These are phyloP conservation scores for Aspidapion aeneum DNA, from an alignment of 2,888 invertebrate genomes.

Conservation along the genomic window DNA sequence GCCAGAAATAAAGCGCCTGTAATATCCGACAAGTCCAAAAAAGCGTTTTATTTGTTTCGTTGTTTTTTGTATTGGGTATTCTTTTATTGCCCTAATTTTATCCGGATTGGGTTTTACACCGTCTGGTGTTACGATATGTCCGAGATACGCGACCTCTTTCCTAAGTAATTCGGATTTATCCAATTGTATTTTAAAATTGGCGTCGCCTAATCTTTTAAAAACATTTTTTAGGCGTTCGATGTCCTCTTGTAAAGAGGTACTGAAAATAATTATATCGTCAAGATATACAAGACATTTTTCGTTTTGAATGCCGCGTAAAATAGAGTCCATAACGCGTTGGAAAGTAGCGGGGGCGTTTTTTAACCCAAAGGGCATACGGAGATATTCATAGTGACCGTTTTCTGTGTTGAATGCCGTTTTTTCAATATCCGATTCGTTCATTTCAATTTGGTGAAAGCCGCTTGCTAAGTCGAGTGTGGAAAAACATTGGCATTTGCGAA, in stretches of 20 bases:
- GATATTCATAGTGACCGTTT: background rate
- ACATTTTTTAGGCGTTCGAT: background rate
- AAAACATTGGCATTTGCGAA: conserved; percentile 28
- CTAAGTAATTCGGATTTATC: conserved; percentile 8
- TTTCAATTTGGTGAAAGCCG: conserved; percentile 24
- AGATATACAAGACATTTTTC: background rate
- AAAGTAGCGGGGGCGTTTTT: conserved; percentile 26
- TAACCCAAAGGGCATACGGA: too few relatives aligned
- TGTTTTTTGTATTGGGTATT: background rate
- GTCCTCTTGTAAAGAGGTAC: background rate
- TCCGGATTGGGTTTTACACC: background rate
- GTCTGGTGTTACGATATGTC: background rate
- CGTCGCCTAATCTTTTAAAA: conserved; percentile 7
- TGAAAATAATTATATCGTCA: background rate
- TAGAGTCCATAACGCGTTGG: conserved; percentile 1
- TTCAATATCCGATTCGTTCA: conserved; percentile 16
- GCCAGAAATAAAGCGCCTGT: background rate
- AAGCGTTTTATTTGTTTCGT: background rate
- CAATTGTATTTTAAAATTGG: conserved; percentile 8
- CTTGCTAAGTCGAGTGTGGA: too few relatives aligned
- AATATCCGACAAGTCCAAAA: background rate
- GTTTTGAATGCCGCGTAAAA: background rate
- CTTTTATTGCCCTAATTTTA: too few relatives aligned
- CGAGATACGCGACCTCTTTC: too few relatives aligned
- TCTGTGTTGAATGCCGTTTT: conserved; percentile 21